phyloP scores from a whole-genome alignment of 2,797 vertebrate genomes.

The Megaceryle alcyon region DNA sequence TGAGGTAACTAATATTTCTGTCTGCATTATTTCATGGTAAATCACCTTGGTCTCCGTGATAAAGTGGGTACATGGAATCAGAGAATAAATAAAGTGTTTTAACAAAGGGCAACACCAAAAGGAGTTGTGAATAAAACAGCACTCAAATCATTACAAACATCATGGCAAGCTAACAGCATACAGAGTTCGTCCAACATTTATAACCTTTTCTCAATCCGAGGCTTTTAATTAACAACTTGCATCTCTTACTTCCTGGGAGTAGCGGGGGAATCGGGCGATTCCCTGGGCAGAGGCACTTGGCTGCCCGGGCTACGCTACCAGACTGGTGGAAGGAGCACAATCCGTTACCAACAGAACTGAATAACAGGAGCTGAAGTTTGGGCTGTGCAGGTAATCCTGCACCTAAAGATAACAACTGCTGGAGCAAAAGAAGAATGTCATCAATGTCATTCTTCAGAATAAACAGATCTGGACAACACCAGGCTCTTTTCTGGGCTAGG shows the following conservation, averaged over 20 bases:
- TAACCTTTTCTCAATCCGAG: not conserved
- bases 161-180: not conserved
- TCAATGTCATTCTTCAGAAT: not conserved
- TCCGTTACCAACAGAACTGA: too few relatives aligned
- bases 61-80: too few relatives aligned
- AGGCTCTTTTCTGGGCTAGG: not conserved
- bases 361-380: not conserved
- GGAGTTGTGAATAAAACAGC: not conserved
- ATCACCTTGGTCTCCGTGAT: not conserved
- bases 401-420: not conserved
- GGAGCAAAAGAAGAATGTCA: not conserved
- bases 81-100: not conserved
- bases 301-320: too few relatives aligned
- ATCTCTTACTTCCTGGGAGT: not conserved
- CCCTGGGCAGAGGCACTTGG: not conserved
- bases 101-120: not conserved
- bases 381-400: not conserved
- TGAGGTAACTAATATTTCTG: not conserved
- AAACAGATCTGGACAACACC: not conserved
- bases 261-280: rapidly evolving
- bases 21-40: not conserved
- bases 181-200: not conserved
- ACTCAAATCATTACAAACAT: not conserved
- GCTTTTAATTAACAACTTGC: not conserved
- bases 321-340: too few relatives aligned